These are phyloP conservation scores for Calameuta filiformis DNA, from an alignment of 2,888 invertebrate genomes.

Conservation along the genomic window DNA sequence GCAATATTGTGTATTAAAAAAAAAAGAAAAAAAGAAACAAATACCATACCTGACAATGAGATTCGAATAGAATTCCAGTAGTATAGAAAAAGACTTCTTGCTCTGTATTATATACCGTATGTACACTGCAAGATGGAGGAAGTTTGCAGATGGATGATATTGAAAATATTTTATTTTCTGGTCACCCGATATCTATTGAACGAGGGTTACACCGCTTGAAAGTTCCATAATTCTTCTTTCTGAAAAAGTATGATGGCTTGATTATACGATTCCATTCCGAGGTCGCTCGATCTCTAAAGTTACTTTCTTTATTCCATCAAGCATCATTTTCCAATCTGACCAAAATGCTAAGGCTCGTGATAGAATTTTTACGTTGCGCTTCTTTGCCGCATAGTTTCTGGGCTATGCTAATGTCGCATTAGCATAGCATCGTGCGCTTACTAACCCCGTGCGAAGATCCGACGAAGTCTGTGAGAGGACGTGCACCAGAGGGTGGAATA, in stretches of 20 bases:
- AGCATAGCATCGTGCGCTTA: constrained; percentile 29
- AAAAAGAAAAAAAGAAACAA: constrained; percentile 1
- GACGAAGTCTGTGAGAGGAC: not conserved
- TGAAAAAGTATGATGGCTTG: not conserved
- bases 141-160: not conserved
- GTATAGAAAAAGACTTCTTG: not conserved
- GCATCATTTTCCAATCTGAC: not conserved
- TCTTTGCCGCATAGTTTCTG: constrained; percentile 26
- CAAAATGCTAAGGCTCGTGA: not conserved
- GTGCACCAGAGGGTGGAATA: not conserved
- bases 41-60: not conserved
- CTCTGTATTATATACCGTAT: not conserved
- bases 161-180: constrained; percentile 3
- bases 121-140: not conserved
- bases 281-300: not conserved
- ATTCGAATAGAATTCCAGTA: not conserved
- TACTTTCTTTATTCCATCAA: not conserved
- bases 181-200: constrained; percentile 13
- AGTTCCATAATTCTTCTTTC: not conserved
- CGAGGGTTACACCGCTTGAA: not conserved
- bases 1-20: constrained; percentile 4
- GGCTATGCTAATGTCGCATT: constrained; percentile 41
- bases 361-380: constrained; percentile 33
- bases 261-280: not conserved
- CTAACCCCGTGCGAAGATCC: not conserved